Percentiles rank a stretch among this genome's conserved stretches.
phyloP scores from a whole-genome alignment of 30 jellyfish, hydroid and myxozoan species.

The Pelagia noctiluca region DNA sequence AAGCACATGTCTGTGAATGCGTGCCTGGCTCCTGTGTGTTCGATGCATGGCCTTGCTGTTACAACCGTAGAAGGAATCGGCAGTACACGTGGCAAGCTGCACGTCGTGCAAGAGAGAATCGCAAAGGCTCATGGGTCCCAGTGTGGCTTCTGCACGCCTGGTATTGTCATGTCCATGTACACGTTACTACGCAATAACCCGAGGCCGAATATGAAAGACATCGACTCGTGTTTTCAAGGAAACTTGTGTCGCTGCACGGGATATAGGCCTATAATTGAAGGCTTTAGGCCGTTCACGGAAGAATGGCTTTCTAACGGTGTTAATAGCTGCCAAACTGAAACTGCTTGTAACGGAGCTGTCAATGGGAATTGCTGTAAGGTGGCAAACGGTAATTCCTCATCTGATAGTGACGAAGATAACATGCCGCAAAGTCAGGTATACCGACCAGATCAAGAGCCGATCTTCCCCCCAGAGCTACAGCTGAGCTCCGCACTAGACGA shows the following conservation, averaged over 20 bases:
- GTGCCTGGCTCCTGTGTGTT: constrained; percentile 37
- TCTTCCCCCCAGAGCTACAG: constrained; percentile 60
- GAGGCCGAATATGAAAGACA: constrained; percentile 26
- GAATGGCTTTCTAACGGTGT: constrained; percentile 4
- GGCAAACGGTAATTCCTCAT: background rate
- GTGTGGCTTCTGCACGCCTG: constrained; percentile 61
- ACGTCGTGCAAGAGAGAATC: constrained; percentile 33
- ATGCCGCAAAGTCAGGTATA: background rate
- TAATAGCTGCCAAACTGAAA: background rate
- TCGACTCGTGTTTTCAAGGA: constrained; percentile 25
- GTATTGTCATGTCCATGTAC: constrained; percentile 54
- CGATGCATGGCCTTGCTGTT: constrained; percentile 49
- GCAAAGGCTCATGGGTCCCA: constrained; percentile 48
- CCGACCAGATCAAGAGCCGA: constrained; percentile 51
- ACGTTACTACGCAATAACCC: constrained; percentile 49
- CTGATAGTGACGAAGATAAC: background rate
- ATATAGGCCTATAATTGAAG: constrained; percentile 44
- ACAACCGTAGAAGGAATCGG: constrained; percentile 62
- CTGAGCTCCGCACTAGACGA: constrained; percentile 33
- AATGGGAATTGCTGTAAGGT: constrained; percentile 35
- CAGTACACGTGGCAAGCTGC: constrained; percentile 30
- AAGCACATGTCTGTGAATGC: constrained; percentile 44
- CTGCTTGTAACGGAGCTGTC: constrained; percentile 21
- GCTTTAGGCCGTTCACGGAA: constrained; percentile 14
- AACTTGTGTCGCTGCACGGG: constrained; percentile 60